Conservation (phyloP, 2,113 vertebrate species). For the rabbit (Oryctolagus cuniculus) region DNA sequence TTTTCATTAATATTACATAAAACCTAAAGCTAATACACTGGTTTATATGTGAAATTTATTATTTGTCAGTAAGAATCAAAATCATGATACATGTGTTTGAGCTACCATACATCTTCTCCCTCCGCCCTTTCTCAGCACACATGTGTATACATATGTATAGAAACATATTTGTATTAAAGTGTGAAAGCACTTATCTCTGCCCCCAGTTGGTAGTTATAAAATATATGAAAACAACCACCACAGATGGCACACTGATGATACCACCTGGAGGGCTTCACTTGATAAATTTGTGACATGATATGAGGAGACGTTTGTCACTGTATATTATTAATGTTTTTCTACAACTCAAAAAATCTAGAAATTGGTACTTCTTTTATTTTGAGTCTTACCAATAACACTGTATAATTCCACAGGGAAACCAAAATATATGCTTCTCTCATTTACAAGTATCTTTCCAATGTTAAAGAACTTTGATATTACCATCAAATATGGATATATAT, state of each 20-base stretch:
- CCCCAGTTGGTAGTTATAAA: conserved; percentile 30
- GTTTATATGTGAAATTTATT: background rate
- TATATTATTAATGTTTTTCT: conserved; percentile 54
- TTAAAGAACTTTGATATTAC: background rate
- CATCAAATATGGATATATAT: background rate
- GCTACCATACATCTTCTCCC: background rate
- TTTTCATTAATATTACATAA: background rate
- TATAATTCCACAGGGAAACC: background rate
- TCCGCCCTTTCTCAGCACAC: background rate
- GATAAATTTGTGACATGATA: conserved; percentile 70
- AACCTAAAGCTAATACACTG: background rate
- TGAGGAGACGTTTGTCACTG: conserved; percentile 64
- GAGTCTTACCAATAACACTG: background rate
- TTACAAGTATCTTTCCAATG: background rate
- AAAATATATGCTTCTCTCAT: background rate
- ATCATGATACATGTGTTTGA: background rate
- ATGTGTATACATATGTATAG: no score
- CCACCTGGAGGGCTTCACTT: conserved; percentile 65
- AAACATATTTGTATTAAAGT: background rate
- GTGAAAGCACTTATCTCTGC: background rate
- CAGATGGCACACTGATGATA: conserved; percentile 60
- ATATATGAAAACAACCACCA: conserved; percentile 56
- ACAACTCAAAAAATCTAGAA: background rate
- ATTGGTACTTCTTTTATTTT: conserved; percentile 29
- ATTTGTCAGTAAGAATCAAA: background rate